Evolutionary conservation across 92 coral and sea anemone genomes (phyloP).

Genomic region (Plumapathes pennacea): DNA sequence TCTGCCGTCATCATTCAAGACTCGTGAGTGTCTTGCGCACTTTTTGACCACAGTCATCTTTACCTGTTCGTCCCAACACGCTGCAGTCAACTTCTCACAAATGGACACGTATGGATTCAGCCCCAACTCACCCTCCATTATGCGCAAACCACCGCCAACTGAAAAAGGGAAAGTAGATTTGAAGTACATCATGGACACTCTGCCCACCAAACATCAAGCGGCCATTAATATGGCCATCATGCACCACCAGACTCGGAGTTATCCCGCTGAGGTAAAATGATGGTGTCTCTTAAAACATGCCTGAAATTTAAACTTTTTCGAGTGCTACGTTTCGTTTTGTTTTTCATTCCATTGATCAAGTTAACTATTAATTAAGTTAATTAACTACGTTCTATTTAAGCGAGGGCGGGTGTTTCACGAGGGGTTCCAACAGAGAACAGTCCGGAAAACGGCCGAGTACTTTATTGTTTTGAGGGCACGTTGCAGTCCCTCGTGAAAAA

Average conservation of each 20-base stretch:
- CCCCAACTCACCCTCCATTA: conserved; percentile 68
- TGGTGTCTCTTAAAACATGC: too few species aligned
- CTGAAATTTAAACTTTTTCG: too few species aligned
- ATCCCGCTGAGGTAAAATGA: conserved; percentile 69
- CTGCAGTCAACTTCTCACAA: conserved; percentile 76
- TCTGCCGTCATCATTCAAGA: conserved; percentile 14
- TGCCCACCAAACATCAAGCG: conserved; percentile 57
- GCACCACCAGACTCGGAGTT: conserved; percentile 42
- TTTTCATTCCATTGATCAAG: too few species aligned
- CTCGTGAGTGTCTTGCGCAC: conserved; percentile 26
- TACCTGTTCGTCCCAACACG: conserved; percentile 71
- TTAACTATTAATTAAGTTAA: too few species aligned
- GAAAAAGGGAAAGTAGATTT: conserved; percentile 53
- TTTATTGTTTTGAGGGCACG: too few species aligned
- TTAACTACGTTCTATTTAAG: too few species aligned
- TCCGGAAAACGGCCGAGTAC: too few species aligned
- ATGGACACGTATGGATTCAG: conserved; percentile 65
- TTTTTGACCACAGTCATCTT: conserved; percentile 38
- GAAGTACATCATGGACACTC: conserved; percentile 33
- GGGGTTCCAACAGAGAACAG: too few species aligned
- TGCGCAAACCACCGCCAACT: conserved; percentile 72
- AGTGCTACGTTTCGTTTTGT: too few species aligned
- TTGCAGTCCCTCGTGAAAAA: too few species aligned
- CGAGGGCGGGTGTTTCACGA: too few species aligned
- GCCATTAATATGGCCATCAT: conserved; percentile 49